A percentile compares a stretch with the other conserved stretches of the same genome.
Evolutionary conservation across 2,113 vertebrate genomes (phyloP).

Genomic region (Phylloscopus trochiloides): DNA sequence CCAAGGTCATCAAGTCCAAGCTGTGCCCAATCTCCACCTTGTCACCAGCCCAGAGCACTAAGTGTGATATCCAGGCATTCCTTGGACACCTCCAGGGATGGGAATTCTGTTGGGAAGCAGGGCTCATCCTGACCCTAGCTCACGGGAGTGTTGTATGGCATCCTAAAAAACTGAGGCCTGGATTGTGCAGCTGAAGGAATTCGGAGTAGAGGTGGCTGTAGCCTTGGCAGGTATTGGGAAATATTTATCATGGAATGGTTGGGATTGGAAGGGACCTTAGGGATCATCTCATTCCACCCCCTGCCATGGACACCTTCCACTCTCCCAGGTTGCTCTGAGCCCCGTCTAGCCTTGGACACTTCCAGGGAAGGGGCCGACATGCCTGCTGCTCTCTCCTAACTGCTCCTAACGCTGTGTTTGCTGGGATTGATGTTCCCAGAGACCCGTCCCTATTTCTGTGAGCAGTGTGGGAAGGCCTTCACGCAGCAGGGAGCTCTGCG

Average conservation of each 20-base stretch:
- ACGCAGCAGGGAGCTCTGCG: conserved; percentile 70
- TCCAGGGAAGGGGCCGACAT: too few species aligned
- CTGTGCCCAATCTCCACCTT: background rate
- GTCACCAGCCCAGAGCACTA: background rate
- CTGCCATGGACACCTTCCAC: background rate
- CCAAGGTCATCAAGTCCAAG: accelerated
- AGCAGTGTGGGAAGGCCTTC: conserved; percentile 68
- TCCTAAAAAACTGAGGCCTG: background rate
- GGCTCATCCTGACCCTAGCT: accelerated
- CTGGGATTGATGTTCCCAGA: background rate
- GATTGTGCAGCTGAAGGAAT: background rate
- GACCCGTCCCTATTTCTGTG: conserved; percentile 68
- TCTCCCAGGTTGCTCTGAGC: background rate
- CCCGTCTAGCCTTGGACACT: accelerated
- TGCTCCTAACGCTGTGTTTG: accelerated
- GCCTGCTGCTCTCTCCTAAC: background rate
- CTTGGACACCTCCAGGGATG: background rate
- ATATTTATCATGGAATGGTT: background rate
- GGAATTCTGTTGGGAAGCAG: background rate
- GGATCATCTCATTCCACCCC: background rate
- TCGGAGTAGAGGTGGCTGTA: accelerated
- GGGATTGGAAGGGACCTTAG: background rate
- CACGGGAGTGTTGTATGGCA: accelerated
- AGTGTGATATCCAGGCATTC: background rate
- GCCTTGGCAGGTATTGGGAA: background rate